Evolutionary conservation across 2,113 vertebrate genomes (phyloP), one percentile per base, ranked within the genome.

Genomic region (Cephalopterus ornatus): DNA sequence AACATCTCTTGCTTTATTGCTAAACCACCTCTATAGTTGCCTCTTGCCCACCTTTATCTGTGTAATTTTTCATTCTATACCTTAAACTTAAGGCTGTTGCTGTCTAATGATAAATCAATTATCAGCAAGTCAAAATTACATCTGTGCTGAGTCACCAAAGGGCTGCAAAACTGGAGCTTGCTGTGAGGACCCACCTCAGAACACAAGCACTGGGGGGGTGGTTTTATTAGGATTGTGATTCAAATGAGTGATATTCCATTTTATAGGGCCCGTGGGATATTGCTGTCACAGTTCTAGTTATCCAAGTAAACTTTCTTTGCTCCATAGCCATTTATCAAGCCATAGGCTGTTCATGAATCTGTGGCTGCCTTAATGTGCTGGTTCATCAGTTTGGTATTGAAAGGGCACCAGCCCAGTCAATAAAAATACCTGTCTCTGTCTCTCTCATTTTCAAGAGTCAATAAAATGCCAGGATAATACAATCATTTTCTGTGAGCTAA

Each of bases 271-370:
- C 88, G 88, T 94, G 73, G 73, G 93, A 70, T 77, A 37, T 75
- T 93, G 47, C 70, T 95, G 53, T 98, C 97, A 92, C 76, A 78
- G 55, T 96, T 97, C 92, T 92, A 83, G 52, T 95, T 95, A 96
- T 91, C 95, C 95, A 50, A 4, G 91, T 94, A 96, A 97, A 96
- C 74, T 96, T 97, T 94, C 71, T 94, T 86, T 90, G 71, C 77
- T 84, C 77, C 55, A 15, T 89, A 91, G 89, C 53, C 82, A 44
- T 94, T 97, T 97, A 95, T 96, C 94, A 96, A 95, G 72, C 96
- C 84, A 35, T 6, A 27, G 72, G 86, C 52, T 95, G 88, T 97
- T 95, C 88, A 88, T 94, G 95, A 96, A 94, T 91, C 66, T 67
- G 91, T 88, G 96, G 92, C 53, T 91, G 79, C 35, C 68, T 97